A percentile compares a stretch with the other conserved stretches of the same genome.
phyloP scores from a whole-genome alignment of 2,888 invertebrate genomes.

The Chromoteleia sp. region DNA sequence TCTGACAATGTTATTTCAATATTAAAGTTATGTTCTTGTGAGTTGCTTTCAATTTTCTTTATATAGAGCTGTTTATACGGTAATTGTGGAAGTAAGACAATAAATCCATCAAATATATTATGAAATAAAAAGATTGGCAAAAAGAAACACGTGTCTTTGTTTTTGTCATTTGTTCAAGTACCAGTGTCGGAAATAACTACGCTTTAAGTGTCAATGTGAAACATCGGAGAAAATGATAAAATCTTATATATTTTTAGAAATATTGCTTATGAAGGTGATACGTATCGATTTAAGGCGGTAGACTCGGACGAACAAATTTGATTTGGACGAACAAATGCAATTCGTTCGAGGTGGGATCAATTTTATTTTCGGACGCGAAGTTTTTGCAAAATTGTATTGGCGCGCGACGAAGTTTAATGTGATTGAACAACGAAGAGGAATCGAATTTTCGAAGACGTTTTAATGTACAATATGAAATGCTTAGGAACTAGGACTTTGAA shows the following conservation, averaged over 20 bases:
- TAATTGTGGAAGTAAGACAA: too few relatives aligned
- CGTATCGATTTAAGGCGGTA: conserved; percentile 9
- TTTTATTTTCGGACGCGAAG: conserved; percentile 3
- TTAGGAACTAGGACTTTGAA: background rate
- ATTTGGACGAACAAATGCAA: conserved; percentile 18
- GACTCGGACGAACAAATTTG: conserved; percentile 3
- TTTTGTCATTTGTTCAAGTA: background rate
- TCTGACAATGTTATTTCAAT: too few relatives aligned
- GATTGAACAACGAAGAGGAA: conserved; percentile 13
- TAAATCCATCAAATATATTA: too few relatives aligned
- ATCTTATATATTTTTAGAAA: conserved; percentile 20
- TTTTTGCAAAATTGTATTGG: conserved; percentile 21
- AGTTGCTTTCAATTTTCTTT: too few relatives aligned
- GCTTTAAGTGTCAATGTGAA: background rate
- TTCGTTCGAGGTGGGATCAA: background rate
- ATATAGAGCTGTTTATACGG: too few relatives aligned
- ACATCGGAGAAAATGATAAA: conserved; percentile 11
- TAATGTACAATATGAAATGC: conserved; percentile 7
- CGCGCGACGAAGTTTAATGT: conserved; percentile 28
- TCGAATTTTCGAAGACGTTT: conserved; percentile 10
- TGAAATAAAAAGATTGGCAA: too few relatives aligned
- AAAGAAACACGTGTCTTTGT: too few relatives aligned
- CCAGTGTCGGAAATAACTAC: conserved; percentile 1
- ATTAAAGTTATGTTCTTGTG: too few relatives aligned
- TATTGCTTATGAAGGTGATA: conserved; percentile 24